Evolutionary conservation across 2,113 vertebrate genomes (phyloP).

Genomic region (Microtus richardsoni): DNA sequence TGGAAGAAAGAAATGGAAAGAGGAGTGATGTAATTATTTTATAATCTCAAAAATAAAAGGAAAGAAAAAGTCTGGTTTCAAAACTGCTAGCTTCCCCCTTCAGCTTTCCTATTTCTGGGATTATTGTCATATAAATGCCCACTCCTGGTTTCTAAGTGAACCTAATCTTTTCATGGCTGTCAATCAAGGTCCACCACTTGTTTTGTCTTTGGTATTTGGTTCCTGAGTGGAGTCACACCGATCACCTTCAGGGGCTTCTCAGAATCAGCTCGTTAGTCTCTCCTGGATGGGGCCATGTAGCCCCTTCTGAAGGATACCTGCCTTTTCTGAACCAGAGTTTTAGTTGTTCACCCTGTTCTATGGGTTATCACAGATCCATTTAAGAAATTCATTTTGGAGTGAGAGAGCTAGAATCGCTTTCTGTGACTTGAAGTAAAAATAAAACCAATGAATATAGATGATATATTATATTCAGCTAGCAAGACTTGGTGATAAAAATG

Average conservation of each 20-base stretch:
- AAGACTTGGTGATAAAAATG: conserved; percentile 55
- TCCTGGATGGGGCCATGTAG: neutral
- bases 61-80: neutral
- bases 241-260: neutral
- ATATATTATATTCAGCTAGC: neutral
- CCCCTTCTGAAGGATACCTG: neutral
- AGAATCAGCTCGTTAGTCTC: neutral
- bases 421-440: conserved; percentile 33
- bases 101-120: neutral
- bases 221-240: neutral
- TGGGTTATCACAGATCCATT: neutral
- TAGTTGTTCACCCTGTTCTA: neutral
- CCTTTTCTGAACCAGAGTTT: conserved; percentile 1
- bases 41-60: neutral
- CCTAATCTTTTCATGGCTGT: neutral
- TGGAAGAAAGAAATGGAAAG: too few species aligned
- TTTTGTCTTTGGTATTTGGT: neutral
- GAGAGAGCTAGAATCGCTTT: conserved; percentile 17
- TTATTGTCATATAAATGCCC: too few species aligned
- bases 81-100: neutral
- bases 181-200: neutral
- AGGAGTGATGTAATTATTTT: neutral
- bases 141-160: neutral
- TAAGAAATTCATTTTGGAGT: conserved; percentile 39
- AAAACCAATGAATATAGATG: conserved; percentile 53